Conservation (phyloP, 2,113 vertebrate species). For the Cyanoderma ruficeps region DNA sequence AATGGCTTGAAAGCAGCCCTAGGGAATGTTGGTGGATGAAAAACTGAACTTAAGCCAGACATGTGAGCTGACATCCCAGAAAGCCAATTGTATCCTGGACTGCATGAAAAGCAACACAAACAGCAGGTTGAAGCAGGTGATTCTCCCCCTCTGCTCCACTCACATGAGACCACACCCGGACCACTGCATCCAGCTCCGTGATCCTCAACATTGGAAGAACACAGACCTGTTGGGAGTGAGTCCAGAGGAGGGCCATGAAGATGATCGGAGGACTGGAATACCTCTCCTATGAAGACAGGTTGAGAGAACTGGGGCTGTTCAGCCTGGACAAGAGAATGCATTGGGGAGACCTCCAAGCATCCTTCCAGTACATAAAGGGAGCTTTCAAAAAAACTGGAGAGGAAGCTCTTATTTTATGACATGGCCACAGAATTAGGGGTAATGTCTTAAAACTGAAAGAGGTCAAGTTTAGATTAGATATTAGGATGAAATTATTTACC, state of each 20-base stretch:
- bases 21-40: background rate
- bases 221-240: background rate
- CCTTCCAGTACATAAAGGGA: background rate
- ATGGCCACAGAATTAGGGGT: background rate
- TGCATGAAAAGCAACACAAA: background rate
- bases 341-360: background rate
- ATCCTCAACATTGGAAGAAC: background rate
- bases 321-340: background rate
- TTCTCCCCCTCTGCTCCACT: rapidly evolving
- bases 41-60: background rate
- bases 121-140: background rate
- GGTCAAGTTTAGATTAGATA: background rate
- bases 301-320: background rate
- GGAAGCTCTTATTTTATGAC: background rate
- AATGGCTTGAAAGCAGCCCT: background rate
- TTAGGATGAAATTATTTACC: background rate
- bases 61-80: background rate
- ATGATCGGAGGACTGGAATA: background rate
- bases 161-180: background rate
- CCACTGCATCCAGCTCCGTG: background rate
- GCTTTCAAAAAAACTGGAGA: background rate
- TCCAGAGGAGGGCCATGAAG: background rate
- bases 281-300: background rate
- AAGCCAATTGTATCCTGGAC: background rate
- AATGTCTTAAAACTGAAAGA: background rate